Evolutionary conservation across 1,140 invertebrate species (phyloP).

Genomic region (Eueides isabella): DNA sequence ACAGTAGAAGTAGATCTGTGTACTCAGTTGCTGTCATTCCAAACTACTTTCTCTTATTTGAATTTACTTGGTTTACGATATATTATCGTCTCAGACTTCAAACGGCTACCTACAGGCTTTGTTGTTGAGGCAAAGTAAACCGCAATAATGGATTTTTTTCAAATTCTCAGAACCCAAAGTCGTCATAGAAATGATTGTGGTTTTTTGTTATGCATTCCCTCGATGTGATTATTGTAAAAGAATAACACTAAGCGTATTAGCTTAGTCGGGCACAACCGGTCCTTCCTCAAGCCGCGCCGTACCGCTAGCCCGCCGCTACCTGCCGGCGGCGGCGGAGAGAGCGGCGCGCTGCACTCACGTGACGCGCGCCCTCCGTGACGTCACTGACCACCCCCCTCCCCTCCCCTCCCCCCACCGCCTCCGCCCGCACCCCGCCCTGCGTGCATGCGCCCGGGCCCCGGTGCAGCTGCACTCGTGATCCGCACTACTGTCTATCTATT

Average conservation of each 20-base stretch:
- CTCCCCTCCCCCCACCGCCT: too few species aligned
- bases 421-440: too few species aligned
- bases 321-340: neutral
- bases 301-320: too few species aligned
- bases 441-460: too few species aligned
- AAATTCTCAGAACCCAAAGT: neutral
- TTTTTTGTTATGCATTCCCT: neutral
- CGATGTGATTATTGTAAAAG: neutral
- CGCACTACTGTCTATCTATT: too few species aligned
- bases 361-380: neutral
- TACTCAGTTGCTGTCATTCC: neutral
- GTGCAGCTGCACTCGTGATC: too few species aligned
- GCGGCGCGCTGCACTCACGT: neutral
- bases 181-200: neutral
- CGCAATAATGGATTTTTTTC: neutral
- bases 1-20: neutral
- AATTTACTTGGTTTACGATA: slow-evolving; percentile 2
- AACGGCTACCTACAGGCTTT: neutral
- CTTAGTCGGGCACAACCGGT: neutral
- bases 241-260: neutral
- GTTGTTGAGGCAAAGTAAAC: neutral
- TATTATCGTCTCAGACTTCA: neutral
- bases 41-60: slow-evolving; percentile 10
- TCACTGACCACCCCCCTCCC: neutral
- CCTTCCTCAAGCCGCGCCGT: neutral